A percentile compares a stretch with the other conserved stretches of the same genome.
phyloP scores from a whole-genome alignment of 2,888 invertebrate genomes.

The Drosophila sordidula region DNA sequence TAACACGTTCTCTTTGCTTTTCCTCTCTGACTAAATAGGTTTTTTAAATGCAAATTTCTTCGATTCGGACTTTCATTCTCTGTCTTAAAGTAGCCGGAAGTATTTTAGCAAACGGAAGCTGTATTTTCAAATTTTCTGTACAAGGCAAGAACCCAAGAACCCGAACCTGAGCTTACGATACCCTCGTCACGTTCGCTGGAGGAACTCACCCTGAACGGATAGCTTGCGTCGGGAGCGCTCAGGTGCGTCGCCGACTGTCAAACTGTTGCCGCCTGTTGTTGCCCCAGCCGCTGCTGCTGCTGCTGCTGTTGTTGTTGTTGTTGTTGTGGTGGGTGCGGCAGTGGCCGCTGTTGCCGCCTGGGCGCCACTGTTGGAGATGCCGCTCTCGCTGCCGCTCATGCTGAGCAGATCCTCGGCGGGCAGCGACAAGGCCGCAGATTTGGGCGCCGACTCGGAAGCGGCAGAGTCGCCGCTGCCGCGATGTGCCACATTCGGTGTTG shows the following conservation, averaged over 20 bases:
- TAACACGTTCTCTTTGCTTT: background rate
- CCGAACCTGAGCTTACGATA: too few species aligned
- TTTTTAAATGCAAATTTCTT: too few species aligned
- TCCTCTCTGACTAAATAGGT: too few species aligned
- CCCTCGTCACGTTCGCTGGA: background rate
- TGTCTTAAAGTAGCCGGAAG: too few species aligned
- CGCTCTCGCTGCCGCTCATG: slow-evolving; percentile 75
- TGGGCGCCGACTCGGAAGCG: slow-evolving; percentile 65
- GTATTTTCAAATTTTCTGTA: too few species aligned
- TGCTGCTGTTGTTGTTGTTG: slow-evolving; percentile 32
- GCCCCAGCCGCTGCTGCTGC: slow-evolving; percentile 22
- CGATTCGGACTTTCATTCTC: too few species aligned
- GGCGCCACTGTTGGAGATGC: slow-evolving; percentile 62
- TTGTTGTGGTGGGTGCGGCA: slow-evolving; percentile 52
- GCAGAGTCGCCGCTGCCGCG: slow-evolving; percentile 70
- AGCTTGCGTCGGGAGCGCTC: slow-evolving; percentile 83
- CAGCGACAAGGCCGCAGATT: slow-evolving; percentile 80
- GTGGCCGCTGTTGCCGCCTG: slow-evolving; percentile 27
- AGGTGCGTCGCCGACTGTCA: slow-evolving; percentile 77
- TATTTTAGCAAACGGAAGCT: too few species aligned
- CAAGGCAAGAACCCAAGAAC: too few species aligned
- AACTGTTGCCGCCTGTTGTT: slow-evolving; percentile 58
- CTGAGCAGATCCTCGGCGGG: slow-evolving; percentile 72
- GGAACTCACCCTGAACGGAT: slow-evolving; percentile 84
- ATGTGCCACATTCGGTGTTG: slow-evolving; percentile 45